These are phyloP conservation scores for Orthonychiurus folsomi DNA, from an alignment of 2,888 invertebrate genomes.

Conservation along the genomic window DNA sequence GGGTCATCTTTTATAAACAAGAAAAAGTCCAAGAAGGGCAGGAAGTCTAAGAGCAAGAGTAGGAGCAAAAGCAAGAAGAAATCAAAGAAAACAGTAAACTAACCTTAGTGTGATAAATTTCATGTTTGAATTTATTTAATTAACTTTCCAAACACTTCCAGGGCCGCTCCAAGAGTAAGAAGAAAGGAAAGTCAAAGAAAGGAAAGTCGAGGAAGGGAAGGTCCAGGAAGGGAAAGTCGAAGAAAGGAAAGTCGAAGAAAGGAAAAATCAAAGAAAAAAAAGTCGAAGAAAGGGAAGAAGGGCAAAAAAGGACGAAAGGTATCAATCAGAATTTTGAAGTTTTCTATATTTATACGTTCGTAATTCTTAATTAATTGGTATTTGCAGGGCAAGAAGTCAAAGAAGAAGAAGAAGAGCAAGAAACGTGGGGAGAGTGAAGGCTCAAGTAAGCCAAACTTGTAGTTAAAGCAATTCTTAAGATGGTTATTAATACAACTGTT, in stretches of 20 bases:
- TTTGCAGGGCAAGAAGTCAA: neutral
- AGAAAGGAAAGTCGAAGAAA: neutral
- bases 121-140: too few species aligned
- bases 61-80: slow-evolving; percentile 12
- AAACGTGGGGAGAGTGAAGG: neutral
- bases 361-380: neutral
- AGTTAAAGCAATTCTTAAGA: neutral
- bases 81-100: neutral
- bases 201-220: neutral
- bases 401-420: slow-evolving; percentile 3
- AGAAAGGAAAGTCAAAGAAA: neutral
- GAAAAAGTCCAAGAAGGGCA: neutral
- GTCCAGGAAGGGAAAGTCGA: neutral
- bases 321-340: neutral
- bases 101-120: neutral
- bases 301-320: neutral
- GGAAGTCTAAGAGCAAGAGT: neutral
- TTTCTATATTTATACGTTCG: neutral
- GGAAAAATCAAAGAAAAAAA: too few species aligned
- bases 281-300: slow-evolving; percentile 1
- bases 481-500: neutral
- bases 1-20: too few species aligned
- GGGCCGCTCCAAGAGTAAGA: neutral
- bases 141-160: too few species aligned
- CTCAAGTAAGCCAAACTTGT: neutral